These are phyloP conservation scores for Ennomos erosarius DNA, from an alignment of 2,888 invertebrate genomes.

Conservation along the genomic window DNA sequence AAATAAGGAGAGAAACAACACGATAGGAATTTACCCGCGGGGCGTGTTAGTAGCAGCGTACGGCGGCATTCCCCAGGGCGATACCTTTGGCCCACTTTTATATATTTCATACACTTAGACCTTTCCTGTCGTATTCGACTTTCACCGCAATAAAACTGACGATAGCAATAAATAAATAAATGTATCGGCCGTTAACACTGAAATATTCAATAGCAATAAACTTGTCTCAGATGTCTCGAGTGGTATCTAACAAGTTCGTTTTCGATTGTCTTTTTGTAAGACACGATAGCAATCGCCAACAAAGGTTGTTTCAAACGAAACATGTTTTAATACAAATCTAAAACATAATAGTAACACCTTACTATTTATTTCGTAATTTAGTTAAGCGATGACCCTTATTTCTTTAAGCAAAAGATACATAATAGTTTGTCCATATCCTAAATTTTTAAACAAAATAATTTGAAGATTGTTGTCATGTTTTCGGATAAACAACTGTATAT, in stretches of 20 bases:
- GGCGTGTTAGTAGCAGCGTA: slow-evolving; percentile 5
- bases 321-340: slow-evolving; percentile 41
- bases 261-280: slow-evolving; percentile 51
- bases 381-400: slow-evolving; percentile 18
- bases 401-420: slow-evolving; percentile 23
- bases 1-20: slow-evolving; percentile 38
- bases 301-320: slow-evolving; percentile 43
- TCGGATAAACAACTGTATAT: slow-evolving; percentile 32
- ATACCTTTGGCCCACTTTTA: slow-evolving; percentile 43
- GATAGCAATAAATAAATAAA: slow-evolving; percentile 40
- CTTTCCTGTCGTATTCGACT: slow-evolving; percentile 35
- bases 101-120: slow-evolving; percentile 40
- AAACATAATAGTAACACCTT: slow-evolving; percentile 39
- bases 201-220: slow-evolving; percentile 46
- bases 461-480: slow-evolving; percentile 45
- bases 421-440: neutral
- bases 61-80: slow-evolving; percentile 47
- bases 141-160: slow-evolving; percentile 37
- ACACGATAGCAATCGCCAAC: slow-evolving; percentile 51
- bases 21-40: slow-evolving; percentile 26
- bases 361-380: slow-evolving; percentile 18
- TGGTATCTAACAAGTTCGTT: slow-evolving; percentile 43
- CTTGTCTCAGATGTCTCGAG: slow-evolving; percentile 38
- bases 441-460: slow-evolving; percentile 30
- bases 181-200: slow-evolving; percentile 37